Conservation (phyloP, 2,113 vertebrate genomes). For the Sprattus sprattus region DNA sequence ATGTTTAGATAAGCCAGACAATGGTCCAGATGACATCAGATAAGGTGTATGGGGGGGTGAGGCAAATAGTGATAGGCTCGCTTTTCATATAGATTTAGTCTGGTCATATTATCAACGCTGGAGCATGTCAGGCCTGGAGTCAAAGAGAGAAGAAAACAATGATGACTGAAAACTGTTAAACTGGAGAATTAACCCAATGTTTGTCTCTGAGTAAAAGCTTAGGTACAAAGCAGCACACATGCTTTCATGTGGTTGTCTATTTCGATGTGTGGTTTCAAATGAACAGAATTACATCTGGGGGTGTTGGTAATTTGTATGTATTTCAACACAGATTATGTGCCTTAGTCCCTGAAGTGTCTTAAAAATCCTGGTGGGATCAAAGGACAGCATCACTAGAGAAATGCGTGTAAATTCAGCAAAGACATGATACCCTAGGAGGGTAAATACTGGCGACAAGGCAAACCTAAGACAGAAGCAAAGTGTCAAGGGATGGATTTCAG, state of each 20-base stretch:
- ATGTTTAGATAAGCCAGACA: constrained; percentile 62
- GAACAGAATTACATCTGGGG: background rate
- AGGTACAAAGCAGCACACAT: background rate
- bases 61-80: background rate
- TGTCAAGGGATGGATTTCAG: constrained; percentile 48
- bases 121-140: background rate
- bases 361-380: constrained; percentile 1
- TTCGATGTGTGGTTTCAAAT: background rate
- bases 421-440: constrained; percentile 4
- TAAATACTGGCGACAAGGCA: constrained; percentile 24
- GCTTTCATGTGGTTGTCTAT: constrained; percentile 4
- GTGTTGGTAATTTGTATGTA: background rate
- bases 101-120: background rate
- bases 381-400: background rate
- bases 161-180: background rate
- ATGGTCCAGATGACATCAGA: constrained; percentile 67
- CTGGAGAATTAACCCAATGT: background rate
- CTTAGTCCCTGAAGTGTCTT: background rate
- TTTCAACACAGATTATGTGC: background rate
- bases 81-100: constrained; percentile 35
- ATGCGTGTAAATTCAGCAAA: background rate
- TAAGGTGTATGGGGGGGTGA: constrained; percentile 55
- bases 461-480: constrained; percentile 54
- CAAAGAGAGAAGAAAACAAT: background rate
- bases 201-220: background rate